A percentile compares a stretch with the other conserved stretches of the same genome.
Evolutionary conservation across 2,113 vertebrate genomes (phyloP).

Genomic region (Actenoides lindsayi): DNA sequence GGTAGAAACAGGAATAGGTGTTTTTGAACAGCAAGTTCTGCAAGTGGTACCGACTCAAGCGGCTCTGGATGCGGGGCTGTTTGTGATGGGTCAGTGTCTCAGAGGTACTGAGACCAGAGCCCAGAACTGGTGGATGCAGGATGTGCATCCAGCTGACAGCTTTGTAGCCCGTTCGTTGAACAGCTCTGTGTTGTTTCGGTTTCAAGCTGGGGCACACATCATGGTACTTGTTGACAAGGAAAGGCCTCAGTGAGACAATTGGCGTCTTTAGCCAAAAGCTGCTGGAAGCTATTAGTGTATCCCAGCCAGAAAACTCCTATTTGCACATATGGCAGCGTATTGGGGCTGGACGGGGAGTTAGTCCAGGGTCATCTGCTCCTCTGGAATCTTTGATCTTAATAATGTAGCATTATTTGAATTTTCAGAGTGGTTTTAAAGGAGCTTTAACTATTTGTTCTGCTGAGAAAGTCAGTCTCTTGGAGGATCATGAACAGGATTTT

Average conservation of each 20-base stretch:
- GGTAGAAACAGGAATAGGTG: conserved; percentile 60
- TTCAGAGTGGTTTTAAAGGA: conserved; percentile 29
- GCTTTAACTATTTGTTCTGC: conserved; percentile 33
- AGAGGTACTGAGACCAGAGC: background rate
- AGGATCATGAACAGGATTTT: background rate
- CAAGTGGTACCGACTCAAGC: fast-evolving
- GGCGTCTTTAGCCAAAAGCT: conserved; percentile 25
- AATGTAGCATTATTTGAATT: background rate
- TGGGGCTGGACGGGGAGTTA: conserved; percentile 18
- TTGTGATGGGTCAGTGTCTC: fast-evolving
- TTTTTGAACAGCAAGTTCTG: fast-evolving
- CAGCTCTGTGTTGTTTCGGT: background rate
- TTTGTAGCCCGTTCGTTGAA: background rate
- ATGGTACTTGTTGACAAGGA: conserved; percentile 32
- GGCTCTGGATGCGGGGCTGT: fast-evolving
- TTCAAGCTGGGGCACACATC: background rate
- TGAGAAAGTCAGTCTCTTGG: background rate
- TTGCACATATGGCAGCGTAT: conserved; percentile 49
- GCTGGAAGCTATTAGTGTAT: conserved; percentile 40
- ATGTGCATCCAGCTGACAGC: background rate
- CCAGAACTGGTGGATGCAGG: background rate
- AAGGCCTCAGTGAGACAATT: conserved; percentile 46
- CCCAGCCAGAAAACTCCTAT: conserved; percentile 8
- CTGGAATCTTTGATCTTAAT: conserved; percentile 39
- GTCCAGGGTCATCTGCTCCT: conserved; percentile 28